Conservation (phyloP, 2,888 invertebrate species). For the Ditylenchus weischeri region DNA sequence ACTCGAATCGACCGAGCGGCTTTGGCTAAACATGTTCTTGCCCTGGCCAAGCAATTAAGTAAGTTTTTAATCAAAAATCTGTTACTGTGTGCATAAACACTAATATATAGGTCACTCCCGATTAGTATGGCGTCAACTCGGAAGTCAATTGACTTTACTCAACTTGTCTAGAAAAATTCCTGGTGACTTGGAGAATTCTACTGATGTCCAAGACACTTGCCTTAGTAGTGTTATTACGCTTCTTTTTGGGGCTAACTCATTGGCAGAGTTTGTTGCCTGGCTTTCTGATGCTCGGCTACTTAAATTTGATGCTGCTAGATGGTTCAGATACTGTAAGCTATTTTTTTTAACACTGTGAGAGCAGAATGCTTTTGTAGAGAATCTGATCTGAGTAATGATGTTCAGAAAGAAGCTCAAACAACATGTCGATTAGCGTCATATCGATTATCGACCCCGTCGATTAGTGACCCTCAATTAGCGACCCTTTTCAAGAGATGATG, state of each 20-base stretch:
- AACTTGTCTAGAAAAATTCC: neutral
- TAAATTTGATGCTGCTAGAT: neutral
- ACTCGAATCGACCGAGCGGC: neutral
- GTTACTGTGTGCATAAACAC: neutral
- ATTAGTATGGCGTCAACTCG: conserved; percentile 1
- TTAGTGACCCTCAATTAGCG: too few species aligned
- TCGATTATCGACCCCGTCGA: too few species aligned
- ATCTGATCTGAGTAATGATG: too few species aligned
- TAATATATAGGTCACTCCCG: neutral
- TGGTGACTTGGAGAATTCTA: neutral
- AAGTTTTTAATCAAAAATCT: neutral
- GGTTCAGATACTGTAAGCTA: conserved; percentile 7
- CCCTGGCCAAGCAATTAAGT: conserved; percentile 13
- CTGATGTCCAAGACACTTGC: neutral
- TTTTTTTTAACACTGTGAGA: too few species aligned
- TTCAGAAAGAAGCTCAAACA: too few species aligned
- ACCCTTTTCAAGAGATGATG: too few species aligned
- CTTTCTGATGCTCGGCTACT: conserved; percentile 4
- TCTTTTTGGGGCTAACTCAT: neutral
- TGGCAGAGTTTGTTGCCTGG: conserved; percentile 14
- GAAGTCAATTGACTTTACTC: neutral
- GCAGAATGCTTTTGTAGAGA: too few species aligned
- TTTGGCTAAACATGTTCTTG: conserved; percentile 8
- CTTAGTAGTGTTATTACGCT: neutral
- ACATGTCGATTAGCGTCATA: too few species aligned